Evolutionary conservation across 2,888 invertebrate species (phyloP).

Genomic region (Sturmia bella): DNA sequence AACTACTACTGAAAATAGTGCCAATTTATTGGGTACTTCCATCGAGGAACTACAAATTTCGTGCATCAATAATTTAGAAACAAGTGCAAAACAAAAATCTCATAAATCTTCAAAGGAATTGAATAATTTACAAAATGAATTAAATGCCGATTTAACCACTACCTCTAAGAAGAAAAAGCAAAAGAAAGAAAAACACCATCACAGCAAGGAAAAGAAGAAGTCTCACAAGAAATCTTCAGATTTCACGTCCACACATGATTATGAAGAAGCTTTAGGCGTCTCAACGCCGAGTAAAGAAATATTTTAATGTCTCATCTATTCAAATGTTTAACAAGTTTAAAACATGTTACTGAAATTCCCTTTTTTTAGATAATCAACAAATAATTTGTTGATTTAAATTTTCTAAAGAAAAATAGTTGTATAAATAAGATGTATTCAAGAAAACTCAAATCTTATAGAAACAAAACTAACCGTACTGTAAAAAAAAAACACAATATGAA

Average conservation of each 20-base stretch:
- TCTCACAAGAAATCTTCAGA: slow-evolving; percentile 50
- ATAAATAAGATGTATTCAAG: slow-evolving; percentile 18
- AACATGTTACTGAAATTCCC: slow-evolving; percentile 16
- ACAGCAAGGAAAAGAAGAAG: slow-evolving; percentile 73
- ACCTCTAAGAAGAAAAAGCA: slow-evolving; percentile 70
- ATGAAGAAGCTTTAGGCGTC: slow-evolving; percentile 95
- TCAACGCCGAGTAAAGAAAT: slow-evolving; percentile 95
- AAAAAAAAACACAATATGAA: slow-evolving; percentile 63
- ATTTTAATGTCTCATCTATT: slow-evolving; percentile 80
- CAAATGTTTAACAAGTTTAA: slow-evolving; percentile 16
- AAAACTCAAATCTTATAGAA: slow-evolving; percentile 31
- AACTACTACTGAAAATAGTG: slow-evolving; percentile 43
- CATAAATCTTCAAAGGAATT: slow-evolving; percentile 74
- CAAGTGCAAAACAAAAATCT: slow-evolving; percentile 75
- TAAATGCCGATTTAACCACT: slow-evolving; percentile 43
- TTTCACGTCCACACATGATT: slow-evolving; percentile 85
- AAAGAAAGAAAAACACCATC: slow-evolving; percentile 77
- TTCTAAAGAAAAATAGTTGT: slow-evolving; percentile 38
- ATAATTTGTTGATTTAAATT: slow-evolving; percentile 37
- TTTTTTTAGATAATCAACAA: slow-evolving; percentile 43
- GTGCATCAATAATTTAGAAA: slow-evolving; percentile 57
- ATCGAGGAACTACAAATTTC: slow-evolving; percentile 60
- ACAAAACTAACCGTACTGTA: slow-evolving; percentile 49
- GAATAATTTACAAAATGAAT: slow-evolving; percentile 66
- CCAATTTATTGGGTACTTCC: slow-evolving; percentile 73